Evolutionary conservation across 1,140 invertebrate genomes (phyloP).

Genomic region (Bombus pyrosoma): DNA sequence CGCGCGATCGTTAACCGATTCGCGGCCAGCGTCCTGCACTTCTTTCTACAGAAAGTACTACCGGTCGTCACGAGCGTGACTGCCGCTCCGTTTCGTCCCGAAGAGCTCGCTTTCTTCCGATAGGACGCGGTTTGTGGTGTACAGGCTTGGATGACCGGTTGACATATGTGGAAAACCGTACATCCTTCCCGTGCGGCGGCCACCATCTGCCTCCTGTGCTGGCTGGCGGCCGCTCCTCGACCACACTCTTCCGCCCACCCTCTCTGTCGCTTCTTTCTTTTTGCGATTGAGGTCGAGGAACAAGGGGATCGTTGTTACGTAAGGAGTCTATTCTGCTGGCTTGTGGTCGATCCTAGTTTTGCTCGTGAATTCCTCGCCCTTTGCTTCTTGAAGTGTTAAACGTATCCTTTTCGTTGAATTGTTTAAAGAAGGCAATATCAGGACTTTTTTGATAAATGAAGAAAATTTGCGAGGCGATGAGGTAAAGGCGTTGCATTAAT

Average conservation of each 20-base stretch:
- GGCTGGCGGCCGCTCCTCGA: constrained; percentile 18
- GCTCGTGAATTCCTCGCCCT: not conserved
- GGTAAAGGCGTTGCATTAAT: no score
- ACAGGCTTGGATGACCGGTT: not conserved
- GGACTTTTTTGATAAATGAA: no score
- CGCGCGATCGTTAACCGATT: constrained; percentile 26
- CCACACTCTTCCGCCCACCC: constrained; percentile 28
- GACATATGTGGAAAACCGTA: constrained; percentile 73
- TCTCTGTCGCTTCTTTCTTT: not conserved
- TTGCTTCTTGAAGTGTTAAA: no score
- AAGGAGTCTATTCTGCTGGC: not conserved
- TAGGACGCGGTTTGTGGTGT: constrained; percentile 32
- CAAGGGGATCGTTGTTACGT: not conserved
- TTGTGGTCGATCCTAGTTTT: not conserved
- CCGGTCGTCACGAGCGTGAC: not conserved
- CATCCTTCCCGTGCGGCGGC: constrained; percentile 71
- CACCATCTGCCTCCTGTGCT: constrained; percentile 67
- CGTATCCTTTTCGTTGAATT: no score
- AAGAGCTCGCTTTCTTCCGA: constrained; percentile 6
- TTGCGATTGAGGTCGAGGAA: not conserved
- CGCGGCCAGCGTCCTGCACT: not conserved
- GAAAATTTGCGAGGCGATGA: no score
- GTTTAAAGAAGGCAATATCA: no score
- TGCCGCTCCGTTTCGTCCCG: not conserved
- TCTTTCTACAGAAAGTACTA: constrained; percentile 13